phyloP scores from a whole-genome alignment of 2,797 vertebrate species.

The Pantherophis alleghaniensis region DNA sequence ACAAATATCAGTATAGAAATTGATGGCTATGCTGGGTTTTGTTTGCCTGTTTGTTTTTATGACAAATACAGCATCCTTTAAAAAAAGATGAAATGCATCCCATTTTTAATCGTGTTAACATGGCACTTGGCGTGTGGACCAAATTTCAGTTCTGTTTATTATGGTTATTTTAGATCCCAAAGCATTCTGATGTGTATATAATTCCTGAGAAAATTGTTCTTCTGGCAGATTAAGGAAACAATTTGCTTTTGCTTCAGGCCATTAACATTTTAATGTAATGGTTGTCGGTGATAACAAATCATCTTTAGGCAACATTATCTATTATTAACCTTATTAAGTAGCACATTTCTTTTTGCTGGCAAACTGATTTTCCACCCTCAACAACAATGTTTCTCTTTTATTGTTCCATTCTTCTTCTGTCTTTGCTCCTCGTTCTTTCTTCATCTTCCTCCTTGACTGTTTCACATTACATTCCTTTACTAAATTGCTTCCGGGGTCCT shows the following conservation, averaged over 20 bases:
- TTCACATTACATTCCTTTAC: constrained; percentile 50
- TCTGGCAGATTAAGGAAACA: constrained; percentile 72
- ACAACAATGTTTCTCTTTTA: constrained; percentile 23
- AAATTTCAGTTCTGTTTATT: constrained; percentile 68
- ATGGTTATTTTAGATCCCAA: constrained; percentile 56
- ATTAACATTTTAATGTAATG: constrained; percentile 76
- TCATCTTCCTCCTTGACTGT: constrained; percentile 46
- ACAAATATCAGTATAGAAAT: neutral
- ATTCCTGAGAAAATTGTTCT: constrained; percentile 69
- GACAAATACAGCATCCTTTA: constrained; percentile 38
- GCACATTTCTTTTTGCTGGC: constrained; percentile 70
- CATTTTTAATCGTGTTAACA: constrained; percentile 41
- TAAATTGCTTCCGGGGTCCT: constrained; percentile 60
- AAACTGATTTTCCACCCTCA: constrained; percentile 56
- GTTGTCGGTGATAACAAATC: constrained; percentile 71
- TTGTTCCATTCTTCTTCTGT: constrained; percentile 32
- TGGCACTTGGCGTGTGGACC: constrained; percentile 55
- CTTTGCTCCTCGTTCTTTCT: constrained; percentile 46
- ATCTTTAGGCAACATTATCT: constrained; percentile 70
- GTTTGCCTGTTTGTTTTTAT: constrained; percentile 24
- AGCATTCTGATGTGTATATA: constrained; percentile 55
- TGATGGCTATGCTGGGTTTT: constrained; percentile 23
- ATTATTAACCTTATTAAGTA: constrained; percentile 73
- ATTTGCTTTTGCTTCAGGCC: constrained; percentile 75
- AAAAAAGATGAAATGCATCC: constrained; percentile 38